Conservation (phyloP, 2,113 vertebrate genomes). For the Picathartes gymnocephalus region DNA sequence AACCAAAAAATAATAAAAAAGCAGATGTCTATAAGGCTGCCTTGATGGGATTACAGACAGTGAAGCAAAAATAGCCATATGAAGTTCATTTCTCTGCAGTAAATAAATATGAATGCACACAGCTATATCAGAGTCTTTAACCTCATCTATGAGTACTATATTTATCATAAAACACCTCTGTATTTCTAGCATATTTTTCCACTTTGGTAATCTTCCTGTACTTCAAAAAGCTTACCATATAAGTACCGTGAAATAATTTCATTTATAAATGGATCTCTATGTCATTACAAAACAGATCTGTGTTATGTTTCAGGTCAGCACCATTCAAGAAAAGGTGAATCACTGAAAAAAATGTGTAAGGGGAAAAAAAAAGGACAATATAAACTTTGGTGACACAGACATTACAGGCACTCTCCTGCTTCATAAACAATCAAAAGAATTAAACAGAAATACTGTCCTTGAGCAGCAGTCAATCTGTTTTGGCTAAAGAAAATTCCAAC, state of each 20-base stretch:
- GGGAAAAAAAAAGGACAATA: not conserved
- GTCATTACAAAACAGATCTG: not conserved
- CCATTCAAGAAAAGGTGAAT: not conserved
- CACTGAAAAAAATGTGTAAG: not conserved
- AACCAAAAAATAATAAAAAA: constrained; percentile 47
- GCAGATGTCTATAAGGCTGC: not conserved
- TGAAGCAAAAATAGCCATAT: constrained; percentile 12
- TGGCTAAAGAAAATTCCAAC: not conserved
- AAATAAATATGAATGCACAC: constrained; percentile 35
- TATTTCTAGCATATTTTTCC: constrained; percentile 34
- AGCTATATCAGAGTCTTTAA: constrained; percentile 12
- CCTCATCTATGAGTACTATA: not conserved
- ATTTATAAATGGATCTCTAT: constrained; percentile 19
- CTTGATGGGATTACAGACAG: not conserved
- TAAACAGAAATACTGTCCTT: not conserved
- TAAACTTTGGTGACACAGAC: not conserved
- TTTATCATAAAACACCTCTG: constrained; percentile 23
- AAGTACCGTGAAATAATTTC: constrained; percentile 4
- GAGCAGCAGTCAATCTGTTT: not conserved
- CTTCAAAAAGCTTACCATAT: constrained; percentile 22
- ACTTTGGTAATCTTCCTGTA: not conserved
- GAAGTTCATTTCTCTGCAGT: constrained; percentile 23
- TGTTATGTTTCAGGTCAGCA: not conserved
- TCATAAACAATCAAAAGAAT: not conserved
- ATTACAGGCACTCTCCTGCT: not conserved